Percentiles rank a stretch among this genome's conserved stretches.
Conservation (phyloP, 2,797 vertebrate genomes). For the Numenius phaeopus region DNA sequence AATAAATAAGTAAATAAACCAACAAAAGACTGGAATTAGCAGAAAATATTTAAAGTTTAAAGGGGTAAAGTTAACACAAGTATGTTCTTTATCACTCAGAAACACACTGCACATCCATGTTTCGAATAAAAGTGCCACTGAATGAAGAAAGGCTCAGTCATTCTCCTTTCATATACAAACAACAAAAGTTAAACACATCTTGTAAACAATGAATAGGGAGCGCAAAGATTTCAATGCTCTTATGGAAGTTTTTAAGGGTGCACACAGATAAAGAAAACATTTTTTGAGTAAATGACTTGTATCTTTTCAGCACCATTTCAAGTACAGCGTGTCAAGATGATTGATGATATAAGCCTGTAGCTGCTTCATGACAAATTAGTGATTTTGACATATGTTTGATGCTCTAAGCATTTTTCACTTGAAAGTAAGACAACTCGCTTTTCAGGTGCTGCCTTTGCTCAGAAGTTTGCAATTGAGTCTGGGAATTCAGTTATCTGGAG, state of each 20-base stretch:
- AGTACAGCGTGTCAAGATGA: conserved; percentile 28
- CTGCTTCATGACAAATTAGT: conserved; percentile 52
- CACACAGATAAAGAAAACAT: conserved; percentile 49
- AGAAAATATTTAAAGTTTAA: background rate
- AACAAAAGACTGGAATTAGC: background rate
- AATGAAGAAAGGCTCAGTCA: background rate
- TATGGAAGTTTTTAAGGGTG: background rate
- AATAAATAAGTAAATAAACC: background rate
- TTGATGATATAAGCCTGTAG: conserved; percentile 37
- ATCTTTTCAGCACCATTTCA: conserved; percentile 57
- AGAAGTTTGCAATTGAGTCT: background rate
- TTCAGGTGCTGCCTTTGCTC: conserved; percentile 48
- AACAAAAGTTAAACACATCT: background rate
- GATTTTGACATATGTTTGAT: conserved; percentile 28
- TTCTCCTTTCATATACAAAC: background rate
- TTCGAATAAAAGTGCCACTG: background rate
- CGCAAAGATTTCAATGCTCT: background rate
- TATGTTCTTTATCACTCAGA: background rate
- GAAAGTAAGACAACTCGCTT: background rate
- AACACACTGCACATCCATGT: background rate
- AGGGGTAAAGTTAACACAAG: background rate
- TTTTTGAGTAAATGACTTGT: conserved; percentile 51
- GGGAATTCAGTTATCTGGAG: conserved; percentile 52
- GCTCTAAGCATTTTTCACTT: conserved; percentile 17
- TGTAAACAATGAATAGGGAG: background rate